Evolutionary conservation across 2,888 invertebrate species (phyloP).

Genomic region (Fissipunctia ypsillon): DNA sequence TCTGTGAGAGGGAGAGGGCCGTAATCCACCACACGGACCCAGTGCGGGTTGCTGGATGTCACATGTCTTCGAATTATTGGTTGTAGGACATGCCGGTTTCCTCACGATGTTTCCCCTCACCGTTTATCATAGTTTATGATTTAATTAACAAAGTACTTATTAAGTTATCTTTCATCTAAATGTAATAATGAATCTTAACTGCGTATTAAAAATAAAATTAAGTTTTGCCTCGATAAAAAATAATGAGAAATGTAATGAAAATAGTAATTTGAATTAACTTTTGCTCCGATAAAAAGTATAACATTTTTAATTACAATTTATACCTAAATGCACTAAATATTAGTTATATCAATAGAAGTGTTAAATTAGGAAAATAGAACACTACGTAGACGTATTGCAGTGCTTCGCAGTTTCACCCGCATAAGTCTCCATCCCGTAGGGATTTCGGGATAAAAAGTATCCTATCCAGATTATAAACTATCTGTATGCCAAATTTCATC

Average conservation of each 20-base stretch:
- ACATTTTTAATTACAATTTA: constrained; percentile 36
- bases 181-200: constrained; percentile 22
- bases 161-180: constrained; percentile 23
- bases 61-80: not conserved
- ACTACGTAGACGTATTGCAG: too few relatives aligned
- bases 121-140: not conserved
- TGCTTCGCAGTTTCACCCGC: too few relatives aligned
- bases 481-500: too few relatives aligned
- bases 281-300: constrained; percentile 23
- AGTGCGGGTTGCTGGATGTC: not conserved
- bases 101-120: not conserved
- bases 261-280: constrained; percentile 30
- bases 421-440: too few relatives aligned
- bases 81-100: not conserved
- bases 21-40: not conserved
- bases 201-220: constrained; percentile 26
- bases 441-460: too few relatives aligned
- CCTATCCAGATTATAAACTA: too few relatives aligned
- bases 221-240: constrained; percentile 31
- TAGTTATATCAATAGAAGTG: not conserved
- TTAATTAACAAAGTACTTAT: constrained; percentile 11
- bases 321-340: constrained; percentile 3
- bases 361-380: not conserved
- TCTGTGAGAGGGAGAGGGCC: not conserved
- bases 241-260: constrained; percentile 53